Evolutionary conservation across 2,888 invertebrate genomes (phyloP).

Genomic region (Phytoseiulus persimilis): DNA sequence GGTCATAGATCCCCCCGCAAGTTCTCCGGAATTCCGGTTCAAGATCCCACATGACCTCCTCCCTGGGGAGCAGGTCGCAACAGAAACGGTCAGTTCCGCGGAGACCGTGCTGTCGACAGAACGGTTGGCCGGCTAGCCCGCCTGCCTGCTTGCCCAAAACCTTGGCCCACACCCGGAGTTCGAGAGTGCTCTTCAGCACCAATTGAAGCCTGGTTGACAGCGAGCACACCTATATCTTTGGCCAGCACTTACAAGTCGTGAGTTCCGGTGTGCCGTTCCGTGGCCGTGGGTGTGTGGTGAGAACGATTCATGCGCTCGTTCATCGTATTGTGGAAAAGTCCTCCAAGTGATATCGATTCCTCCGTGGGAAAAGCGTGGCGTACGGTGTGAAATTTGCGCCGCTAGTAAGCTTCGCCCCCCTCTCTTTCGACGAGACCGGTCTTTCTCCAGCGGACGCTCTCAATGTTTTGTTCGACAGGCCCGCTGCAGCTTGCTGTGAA

Average conservation of each 20-base stretch:
- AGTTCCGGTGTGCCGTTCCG: not conserved
- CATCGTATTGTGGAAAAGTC: not conserved
- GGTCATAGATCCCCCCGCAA: too few relatives aligned
- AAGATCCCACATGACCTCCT: too few relatives aligned
- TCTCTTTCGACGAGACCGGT: not conserved
- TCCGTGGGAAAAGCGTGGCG: not conserved
- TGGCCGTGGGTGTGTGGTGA: not conserved
- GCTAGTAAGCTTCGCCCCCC: not conserved
- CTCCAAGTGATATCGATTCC: not conserved
- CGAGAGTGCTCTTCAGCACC: not conserved
- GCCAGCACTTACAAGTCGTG: not conserved
- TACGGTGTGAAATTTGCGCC: not conserved
- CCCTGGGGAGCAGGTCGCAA: too few relatives aligned
- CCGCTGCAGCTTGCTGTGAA: not conserved
- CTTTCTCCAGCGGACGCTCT: not conserved
- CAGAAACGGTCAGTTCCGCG: too few relatives aligned
- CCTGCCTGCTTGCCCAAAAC: not conserved
- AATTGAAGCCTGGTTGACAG: not conserved
- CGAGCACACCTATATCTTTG: not conserved
- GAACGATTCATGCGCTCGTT: not conserved
- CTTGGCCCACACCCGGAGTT: conserved; percentile 5
- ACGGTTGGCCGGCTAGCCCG: not conserved
- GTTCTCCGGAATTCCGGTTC: too few relatives aligned
- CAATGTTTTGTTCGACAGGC: not conserved
- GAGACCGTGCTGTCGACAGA: not conserved